Evolutionary conservation across 1,140 invertebrate species (phyloP), one percentile per base, ranked within the genome.

Genomic region (Apis florea): DNA sequence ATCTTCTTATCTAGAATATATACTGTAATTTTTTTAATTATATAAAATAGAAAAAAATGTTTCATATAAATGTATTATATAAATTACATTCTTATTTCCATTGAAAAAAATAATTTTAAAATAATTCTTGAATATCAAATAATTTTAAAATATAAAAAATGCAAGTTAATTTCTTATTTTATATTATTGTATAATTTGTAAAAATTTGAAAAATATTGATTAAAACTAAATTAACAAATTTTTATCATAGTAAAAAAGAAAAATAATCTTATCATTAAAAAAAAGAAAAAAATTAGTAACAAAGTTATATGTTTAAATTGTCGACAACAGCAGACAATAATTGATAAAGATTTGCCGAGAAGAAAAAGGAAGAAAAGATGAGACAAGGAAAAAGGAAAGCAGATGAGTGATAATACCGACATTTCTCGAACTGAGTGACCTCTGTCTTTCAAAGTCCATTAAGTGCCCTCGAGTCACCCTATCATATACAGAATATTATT

Each of bases 391-490:
- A 31, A 59, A 64, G 54, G 61, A 76, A 58, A 83, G 78, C 79
- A 54, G 61, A 86, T 58, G 82, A 53, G 70, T 77, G 84, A 84
- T 78, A 80, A 75, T 63, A 40, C 59, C 24, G 77, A 73, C 64
- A 73, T 80, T 54, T 80, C 54, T 56, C 85, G 83, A 87, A 87
- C 89, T 85, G 85, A 40, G 82, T 88, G 91, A 93, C 91, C 92
- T 87, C 91, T 76, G 80, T 80, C 85, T 91, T 83, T 91, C 92
- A 92, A 93, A 93, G 92, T 93, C 92, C 92, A 89, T 83, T 83
- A 89, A 83, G 86, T 79, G 85, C 84, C 89, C 79, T 70, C 71
- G 84, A 90, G 91, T 92, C 90, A 93, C 85, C 77, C 81, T 87
- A 84, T 71, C 83, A 85, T 92, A 86, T 84, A 70, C 83, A 87